These are phyloP conservation scores for Coreius guichenoti DNA, from an alignment of 2,797 vertebrate species.

Conservation along the genomic window DNA sequence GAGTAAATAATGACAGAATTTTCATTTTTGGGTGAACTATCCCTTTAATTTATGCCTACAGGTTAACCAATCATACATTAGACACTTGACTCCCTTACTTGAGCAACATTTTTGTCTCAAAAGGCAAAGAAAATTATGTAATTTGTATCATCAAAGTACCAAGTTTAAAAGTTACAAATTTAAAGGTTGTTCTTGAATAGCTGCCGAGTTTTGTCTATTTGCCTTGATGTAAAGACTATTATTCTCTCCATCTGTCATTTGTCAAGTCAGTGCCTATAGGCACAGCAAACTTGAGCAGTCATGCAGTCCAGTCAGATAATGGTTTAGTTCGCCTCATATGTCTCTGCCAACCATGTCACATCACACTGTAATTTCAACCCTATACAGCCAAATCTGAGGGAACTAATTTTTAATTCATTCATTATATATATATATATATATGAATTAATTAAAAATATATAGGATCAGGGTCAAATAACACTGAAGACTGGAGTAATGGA, in stretches of 20 bases:
- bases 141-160: neutral
- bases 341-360: conserved; percentile 17
- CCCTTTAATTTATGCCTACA: neutral
- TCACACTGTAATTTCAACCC: conserved; percentile 14
- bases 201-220: neutral
- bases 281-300: conserved; percentile 24
- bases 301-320: conserved; percentile 8
- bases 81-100: neutral
- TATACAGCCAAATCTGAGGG: conserved; percentile 26
- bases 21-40: neutral
- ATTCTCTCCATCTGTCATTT: neutral
- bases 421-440: too few relatives aligned
- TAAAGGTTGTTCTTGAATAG: neutral
- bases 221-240: neutral
- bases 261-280: conserved; percentile 37
- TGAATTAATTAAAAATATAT: too few relatives aligned
- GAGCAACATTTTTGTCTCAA: neutral
- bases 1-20: neutral
- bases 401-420: neutral
- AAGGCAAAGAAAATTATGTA: neutral
- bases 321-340: conserved; percentile 28
- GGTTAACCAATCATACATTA: conserved; percentile 4
- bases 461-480: neutral
- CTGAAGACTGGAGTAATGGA: neutral
- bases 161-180: conserved; percentile 2